phyloP scores from a whole-genome alignment of 1,140 invertebrate species.

The Diabrotica virgifera region DNA sequence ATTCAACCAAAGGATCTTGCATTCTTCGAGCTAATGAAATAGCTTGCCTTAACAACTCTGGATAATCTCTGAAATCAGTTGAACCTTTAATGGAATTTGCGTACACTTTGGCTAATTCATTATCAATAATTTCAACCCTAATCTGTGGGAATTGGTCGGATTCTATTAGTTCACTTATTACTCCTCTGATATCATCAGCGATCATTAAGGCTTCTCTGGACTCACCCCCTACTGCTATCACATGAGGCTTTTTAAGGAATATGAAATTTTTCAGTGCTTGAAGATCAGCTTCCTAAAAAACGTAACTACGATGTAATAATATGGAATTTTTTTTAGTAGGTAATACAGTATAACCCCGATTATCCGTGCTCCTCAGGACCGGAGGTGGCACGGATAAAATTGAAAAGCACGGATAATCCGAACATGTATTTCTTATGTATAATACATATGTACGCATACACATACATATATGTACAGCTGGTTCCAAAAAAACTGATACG shows the following conservation, averaged over 20 bases:
- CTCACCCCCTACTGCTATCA: constrained; percentile 87
- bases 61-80: constrained; percentile 88
- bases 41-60: constrained; percentile 81
- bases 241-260: constrained; percentile 86
- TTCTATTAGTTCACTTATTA: constrained; percentile 72
- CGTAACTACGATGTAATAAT: background rate
- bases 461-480: no score
- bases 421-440: no score
- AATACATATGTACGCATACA: no score
- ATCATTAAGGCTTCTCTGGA: constrained; percentile 85
- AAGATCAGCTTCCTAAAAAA: constrained; percentile 73
- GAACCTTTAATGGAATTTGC: constrained; percentile 86
- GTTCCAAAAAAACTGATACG: no score
- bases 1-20: constrained; percentile 95
- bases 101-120: constrained; percentile 87
- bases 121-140: constrained; percentile 88
- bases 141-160: constrained; percentile 87
- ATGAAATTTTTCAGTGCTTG: constrained; percentile 83
- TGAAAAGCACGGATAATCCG: no score
- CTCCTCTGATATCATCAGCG: constrained; percentile 77
- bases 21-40: constrained; percentile 88
- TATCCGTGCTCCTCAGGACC: no score
- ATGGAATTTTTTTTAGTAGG: background rate
- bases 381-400: no score
- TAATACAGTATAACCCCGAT: no score